Base-by-base conservation (phyloP, 2,888 invertebrate genomes). In the Dynastes hyllus region DNA sequence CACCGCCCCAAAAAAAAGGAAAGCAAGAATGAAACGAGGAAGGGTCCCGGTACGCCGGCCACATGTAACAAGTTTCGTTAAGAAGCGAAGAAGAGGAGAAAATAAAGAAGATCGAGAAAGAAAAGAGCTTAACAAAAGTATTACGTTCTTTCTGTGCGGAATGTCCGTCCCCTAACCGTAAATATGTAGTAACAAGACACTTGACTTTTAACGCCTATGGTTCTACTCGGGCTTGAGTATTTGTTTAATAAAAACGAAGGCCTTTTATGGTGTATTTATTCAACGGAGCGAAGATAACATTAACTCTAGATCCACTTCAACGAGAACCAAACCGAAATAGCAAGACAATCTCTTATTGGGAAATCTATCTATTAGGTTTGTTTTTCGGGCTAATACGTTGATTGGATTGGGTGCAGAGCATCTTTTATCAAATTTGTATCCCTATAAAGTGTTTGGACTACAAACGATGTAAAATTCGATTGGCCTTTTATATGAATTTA, bases 151-250 rank as follows among this genome's bases (percentile, higher is more conserved):
- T 22, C 16, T 55, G 55, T 51, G 22, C 22, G 13, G 51, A 69
- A 69, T n/a, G 69, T 51, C 50, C 51, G 50, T 53, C 76, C 67
- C 5, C 16, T 16, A 76, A 76, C 50, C 76, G 76, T 51, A 76
- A 76, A 76, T 61, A 76, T 65, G 45, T 65, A 65, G 16, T 76
- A 76, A 76, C 61, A 76, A 63, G 76, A 37, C 61, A 37, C 32
- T 51, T 32, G 75, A 75, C 75, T 16, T 50, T 76, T 50, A 76
- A 65, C 65, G 63, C 58, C 76, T 29, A 40, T 27, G 66, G 16
- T 40, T 58, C 37, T 58, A 32, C 45, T 45, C 45, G 9, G 16
- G 22, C n/a, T 27, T 27, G 29, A 22, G 61, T 50, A 76, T 76
- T 76, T 61, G 55, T 61, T 50, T 76, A 76, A 71, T 55, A 53